Conservation (phyloP, 2,888 invertebrate species). For the Zaprionus obscuricornis region DNA sequence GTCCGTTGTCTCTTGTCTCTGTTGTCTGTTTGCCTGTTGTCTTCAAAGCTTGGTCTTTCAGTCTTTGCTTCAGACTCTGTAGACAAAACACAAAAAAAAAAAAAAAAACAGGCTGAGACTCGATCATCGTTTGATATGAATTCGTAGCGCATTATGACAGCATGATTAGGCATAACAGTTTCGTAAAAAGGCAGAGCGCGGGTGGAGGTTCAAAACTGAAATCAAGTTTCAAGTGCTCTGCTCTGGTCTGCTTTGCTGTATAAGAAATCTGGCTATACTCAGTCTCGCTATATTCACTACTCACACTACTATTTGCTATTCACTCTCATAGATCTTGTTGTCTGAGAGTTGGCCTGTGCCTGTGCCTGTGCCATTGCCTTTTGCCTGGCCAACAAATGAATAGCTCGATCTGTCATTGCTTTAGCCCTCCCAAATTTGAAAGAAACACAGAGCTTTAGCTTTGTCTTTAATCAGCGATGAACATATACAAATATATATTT, state of each 20-base stretch:
- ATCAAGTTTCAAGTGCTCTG: slow-evolving; percentile 79
- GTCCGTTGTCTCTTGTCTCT: slow-evolving; percentile 27
- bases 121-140: slow-evolving; percentile 80
- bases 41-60: slow-evolving; percentile 13
- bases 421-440: slow-evolving; percentile 21
- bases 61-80: slow-evolving; percentile 1
- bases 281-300: slow-evolving; percentile 7
- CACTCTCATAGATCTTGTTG: slow-evolving; percentile 7
- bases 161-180: slow-evolving; percentile 83
- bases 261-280: slow-evolving; percentile 47
- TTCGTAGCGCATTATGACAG: slow-evolving; percentile 82
- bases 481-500: neutral
- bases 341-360: too few relatives aligned
- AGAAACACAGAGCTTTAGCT: slow-evolving; percentile 23
- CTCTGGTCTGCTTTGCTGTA: too few relatives aligned
- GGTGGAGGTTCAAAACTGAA: slow-evolving; percentile 69
- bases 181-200: slow-evolving; percentile 72
- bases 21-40: slow-evolving; percentile 4
- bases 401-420: slow-evolving; percentile 74
- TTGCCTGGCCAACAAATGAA: slow-evolving; percentile 39
- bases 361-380: too few relatives aligned
- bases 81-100: slow-evolving; percentile 55
- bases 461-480: slow-evolving; percentile 35
- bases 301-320: slow-evolving; percentile 4
- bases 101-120: slow-evolving; percentile 66